These are phyloP conservation scores for Mohoua ochrocephala DNA, from an alignment of 2,113 vertebrate genomes.

Conservation along the genomic window DNA sequence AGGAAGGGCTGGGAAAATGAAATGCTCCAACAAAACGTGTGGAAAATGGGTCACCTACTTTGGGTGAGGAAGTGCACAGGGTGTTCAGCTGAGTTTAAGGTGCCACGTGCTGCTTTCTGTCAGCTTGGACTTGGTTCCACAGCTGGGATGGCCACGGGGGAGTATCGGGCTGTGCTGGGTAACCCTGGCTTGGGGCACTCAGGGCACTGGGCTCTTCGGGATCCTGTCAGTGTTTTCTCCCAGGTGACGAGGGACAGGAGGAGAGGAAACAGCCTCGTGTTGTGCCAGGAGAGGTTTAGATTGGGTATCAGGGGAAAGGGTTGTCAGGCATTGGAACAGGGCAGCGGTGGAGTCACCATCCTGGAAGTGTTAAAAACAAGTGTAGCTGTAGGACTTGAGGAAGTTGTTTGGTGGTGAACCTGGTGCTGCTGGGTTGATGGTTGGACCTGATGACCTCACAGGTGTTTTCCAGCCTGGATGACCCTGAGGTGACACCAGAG, in stretches of 20 bases:
- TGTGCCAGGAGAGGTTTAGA: background rate
- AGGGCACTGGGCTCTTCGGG: background rate
- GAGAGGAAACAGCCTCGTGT: background rate
- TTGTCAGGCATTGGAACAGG: background rate
- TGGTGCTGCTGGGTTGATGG: background rate
- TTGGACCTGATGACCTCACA: background rate
- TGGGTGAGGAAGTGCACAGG: background rate
- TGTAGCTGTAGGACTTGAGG: too few species aligned
- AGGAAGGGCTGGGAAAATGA: background rate
- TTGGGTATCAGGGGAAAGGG: too few species aligned
- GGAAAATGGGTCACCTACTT: background rate
- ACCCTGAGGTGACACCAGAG: background rate
- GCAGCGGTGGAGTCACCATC: background rate
- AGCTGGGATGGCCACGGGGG: accelerated
- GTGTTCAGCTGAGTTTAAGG: background rate
- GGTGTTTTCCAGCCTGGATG: background rate
- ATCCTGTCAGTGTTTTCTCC: background rate
- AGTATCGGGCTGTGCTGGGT: background rate
- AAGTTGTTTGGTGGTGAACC: background rate
- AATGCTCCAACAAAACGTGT: accelerated
- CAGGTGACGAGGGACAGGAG: background rate
- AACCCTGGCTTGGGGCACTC: background rate
- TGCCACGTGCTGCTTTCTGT: background rate
- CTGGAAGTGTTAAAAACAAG: background rate
- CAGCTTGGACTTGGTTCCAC: background rate